These are phyloP conservation scores for Diadophis punctatus DNA, from an alignment of 2,113 vertebrate genomes.

Conservation along the genomic window DNA sequence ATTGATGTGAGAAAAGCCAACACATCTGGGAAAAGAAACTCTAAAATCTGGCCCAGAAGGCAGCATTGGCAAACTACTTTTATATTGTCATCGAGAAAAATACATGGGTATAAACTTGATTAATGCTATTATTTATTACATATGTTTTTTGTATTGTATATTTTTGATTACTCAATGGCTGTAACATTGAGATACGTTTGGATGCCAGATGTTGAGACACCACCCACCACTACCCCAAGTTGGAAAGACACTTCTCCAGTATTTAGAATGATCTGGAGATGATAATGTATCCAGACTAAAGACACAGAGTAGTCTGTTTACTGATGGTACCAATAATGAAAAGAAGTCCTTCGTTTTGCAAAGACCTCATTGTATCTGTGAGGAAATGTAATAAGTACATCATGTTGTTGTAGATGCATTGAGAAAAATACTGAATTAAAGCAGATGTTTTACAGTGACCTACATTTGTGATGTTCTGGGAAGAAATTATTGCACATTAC, in stretches of 20 bases:
- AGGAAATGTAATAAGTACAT: background rate
- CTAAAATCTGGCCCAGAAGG: background rate
- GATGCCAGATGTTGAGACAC: background rate
- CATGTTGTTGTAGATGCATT: background rate
- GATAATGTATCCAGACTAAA: background rate
- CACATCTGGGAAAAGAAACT: background rate
- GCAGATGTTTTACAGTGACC: background rate
- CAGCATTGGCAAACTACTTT: background rate
- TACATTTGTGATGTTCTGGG: background rate
- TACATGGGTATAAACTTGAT: background rate
- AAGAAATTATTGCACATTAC: background rate
- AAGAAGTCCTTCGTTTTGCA: background rate
- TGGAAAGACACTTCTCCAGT: background rate
- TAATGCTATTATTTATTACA: background rate
- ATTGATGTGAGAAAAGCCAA: background rate
- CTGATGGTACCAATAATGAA: background rate
- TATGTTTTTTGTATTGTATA: background rate
- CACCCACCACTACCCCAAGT: background rate
- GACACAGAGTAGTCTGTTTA: background rate
- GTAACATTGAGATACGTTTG: background rate
- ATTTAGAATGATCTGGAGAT: background rate
- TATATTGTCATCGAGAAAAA: background rate
- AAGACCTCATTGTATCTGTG: background rate
- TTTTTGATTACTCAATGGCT: background rate
- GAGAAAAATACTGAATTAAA: background rate